Evolutionary conservation across 2,113 vertebrate genomes (phyloP).

Genomic region (Pholis gunnellus): DNA sequence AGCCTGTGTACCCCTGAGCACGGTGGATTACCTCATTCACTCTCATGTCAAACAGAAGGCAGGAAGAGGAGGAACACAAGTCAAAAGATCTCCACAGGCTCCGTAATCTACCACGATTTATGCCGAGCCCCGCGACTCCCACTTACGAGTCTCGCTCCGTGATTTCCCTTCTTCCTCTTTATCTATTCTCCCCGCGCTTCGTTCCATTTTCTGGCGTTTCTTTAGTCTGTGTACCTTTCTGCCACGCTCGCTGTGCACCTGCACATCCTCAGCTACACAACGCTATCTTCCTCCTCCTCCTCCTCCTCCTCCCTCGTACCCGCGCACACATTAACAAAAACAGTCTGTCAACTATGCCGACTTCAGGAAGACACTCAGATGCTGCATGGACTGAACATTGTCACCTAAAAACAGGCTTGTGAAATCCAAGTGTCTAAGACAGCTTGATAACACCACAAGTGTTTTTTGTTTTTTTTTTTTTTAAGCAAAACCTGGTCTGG

Average conservation of each 20-base stretch:
- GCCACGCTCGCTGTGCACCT: conserved; percentile 66
- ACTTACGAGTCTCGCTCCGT: conserved; percentile 60
- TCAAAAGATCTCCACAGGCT: conserved; percentile 78
- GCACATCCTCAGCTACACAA: conserved; percentile 58
- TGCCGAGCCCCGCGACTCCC: conserved; percentile 68
- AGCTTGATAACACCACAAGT: conserved; percentile 5
- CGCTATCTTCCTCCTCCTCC: conserved; percentile 17
- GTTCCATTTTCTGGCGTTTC: conserved; percentile 55
- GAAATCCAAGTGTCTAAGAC: conserved; percentile 28
- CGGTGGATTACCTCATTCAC: conserved; percentile 76
- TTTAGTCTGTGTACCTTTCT: conserved; percentile 63
- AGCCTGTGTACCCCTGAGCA: conserved; percentile 75
- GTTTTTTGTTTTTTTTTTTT: conserved; percentile 4
- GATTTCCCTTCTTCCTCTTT: conserved; percentile 73
- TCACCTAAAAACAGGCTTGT: conserved; percentile 36
- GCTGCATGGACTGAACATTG: conserved; percentile 8
- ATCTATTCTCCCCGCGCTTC: conserved; percentile 64
- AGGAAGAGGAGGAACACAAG: conserved; percentile 78
- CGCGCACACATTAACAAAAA: conserved; percentile 56
- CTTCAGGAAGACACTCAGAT: conserved; percentile 54
- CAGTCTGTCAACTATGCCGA: conserved; percentile 61
- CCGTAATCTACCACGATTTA: conserved; percentile 77
- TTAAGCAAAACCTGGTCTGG: conserved; percentile 12
- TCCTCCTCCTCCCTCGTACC: conserved; percentile 31
- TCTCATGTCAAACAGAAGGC: conserved; percentile 78